Base-by-base conservation (phyloP, 2,888 invertebrate species). In the Escarpia spicata region DNA sequence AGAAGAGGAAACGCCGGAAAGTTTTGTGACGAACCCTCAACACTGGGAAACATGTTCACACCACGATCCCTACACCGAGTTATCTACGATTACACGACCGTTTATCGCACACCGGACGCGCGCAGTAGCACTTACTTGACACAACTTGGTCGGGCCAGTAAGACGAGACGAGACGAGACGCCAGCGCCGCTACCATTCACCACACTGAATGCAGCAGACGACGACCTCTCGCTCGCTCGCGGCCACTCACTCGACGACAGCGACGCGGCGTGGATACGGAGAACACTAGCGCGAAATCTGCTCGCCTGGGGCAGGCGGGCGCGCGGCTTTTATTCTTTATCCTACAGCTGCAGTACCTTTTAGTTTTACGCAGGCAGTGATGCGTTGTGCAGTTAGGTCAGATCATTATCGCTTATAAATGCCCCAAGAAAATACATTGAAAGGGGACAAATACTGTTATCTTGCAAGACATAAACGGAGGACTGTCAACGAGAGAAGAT, bases 21-120 rank as follows among this genome's bases (percentile, higher is more conserved):
- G 9, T 75, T 75, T 75, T n/a, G 75, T 26, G n/a, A 75, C 75
- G n/a, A 75, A 75, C 75, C 75, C 75, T 75, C n/a, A 75, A 75
- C 75, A 75, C 75, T 26, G 6, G 26, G 3, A 75, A n/a, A 75
- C 75, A 75, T 75, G 75, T 75, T 75, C 75, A 75, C 75, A n/a
- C 75, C 75, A 26, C 19, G 75, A 75, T 75, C n/a, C 26, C 75
- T 75, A 75, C 75, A 75, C n/a, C 75, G 19, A 75, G 75, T 75
- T 75, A 75, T 26, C 75, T 75, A 75, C 75, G 75, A 75, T 75
- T 75, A 75, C 75, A 75, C 19, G 15, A 75, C 75, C 75, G 19
- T 75, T 75, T 75, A 75, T 75, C 75, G 26, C 75, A 75, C 75
- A 75, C 75, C 75, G 75, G 75, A 75, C 75, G 75, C 75, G 26